phyloP scores from a whole-genome alignment of 2,888 invertebrate species.

The Nebria salina region DNA sequence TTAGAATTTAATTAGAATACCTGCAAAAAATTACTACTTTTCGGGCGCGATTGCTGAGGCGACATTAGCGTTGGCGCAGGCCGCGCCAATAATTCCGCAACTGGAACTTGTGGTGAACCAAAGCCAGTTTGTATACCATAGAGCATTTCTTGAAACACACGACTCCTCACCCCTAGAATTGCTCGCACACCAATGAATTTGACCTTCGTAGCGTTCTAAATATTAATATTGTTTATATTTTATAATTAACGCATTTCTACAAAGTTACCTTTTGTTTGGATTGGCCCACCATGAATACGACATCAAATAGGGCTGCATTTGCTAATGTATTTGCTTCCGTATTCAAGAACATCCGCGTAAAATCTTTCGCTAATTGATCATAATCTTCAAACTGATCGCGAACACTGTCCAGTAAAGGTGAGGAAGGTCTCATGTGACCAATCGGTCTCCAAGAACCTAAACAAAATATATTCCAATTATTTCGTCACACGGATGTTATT shows the following conservation, averaged over 20 bases:
- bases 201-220: slow-evolving; percentile 50
- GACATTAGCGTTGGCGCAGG: slow-evolving; percentile 88
- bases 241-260: not conserved
- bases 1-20: slow-evolving; percentile 55
- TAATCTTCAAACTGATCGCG: slow-evolving; percentile 94
- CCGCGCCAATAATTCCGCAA: slow-evolving; percentile 85
- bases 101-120: slow-evolving; percentile 92
- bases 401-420: slow-evolving; percentile 90
- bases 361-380: slow-evolving; percentile 92
- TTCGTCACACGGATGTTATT: not conserved
- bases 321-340: slow-evolving; percentile 79
- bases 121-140: slow-evolving; percentile 95
- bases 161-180: slow-evolving; percentile 89
- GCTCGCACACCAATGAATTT: slow-evolving; percentile 91
- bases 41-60: slow-evolving; percentile 85
- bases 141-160: slow-evolving; percentile 93
- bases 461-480: slow-evolving; percentile 29
- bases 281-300: slow-evolving; percentile 90
- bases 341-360: slow-evolving; percentile 88
- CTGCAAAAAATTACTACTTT: slow-evolving; percentile 91
- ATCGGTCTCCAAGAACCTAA: slow-evolving; percentile 92
- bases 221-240: not conserved
- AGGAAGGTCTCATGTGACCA: slow-evolving; percentile 93
- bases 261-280: slow-evolving; percentile 83
- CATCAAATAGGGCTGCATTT: slow-evolving; percentile 88